Conservation (phyloP, 2,113 vertebrate genomes). For the Peromyscus polionotus region DNA sequence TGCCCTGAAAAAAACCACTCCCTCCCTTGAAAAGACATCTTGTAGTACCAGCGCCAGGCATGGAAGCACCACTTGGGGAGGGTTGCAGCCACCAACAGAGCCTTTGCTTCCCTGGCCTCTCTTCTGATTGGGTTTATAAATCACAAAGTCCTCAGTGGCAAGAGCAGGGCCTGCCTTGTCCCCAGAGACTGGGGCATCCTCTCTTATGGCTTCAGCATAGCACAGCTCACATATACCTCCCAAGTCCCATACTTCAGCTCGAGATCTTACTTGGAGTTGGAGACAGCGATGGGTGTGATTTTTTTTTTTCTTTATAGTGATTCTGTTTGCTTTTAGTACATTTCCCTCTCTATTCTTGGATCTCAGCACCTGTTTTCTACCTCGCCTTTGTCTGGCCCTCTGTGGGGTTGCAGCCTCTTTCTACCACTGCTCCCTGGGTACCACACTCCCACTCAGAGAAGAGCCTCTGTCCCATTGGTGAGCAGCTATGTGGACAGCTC, state of each 20-base stretch:
- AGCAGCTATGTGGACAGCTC: background rate
- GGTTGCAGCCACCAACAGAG: rapidly evolving
- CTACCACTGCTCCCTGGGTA: background rate
- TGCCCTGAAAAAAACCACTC: background rate
- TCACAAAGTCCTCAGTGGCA: background rate
- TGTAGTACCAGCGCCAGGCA: rapidly evolving
- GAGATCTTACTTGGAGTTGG: background rate
- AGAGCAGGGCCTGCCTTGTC: rapidly evolving
- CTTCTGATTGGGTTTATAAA: background rate
- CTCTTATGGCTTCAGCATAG: background rate
- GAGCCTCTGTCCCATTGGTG: background rate
- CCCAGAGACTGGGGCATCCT: background rate
- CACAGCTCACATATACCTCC: background rate
- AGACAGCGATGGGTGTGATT: background rate
- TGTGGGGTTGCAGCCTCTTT: background rate
- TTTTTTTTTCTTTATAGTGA: background rate
- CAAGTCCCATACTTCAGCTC: background rate
- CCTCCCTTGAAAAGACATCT: background rate
- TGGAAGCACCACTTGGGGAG: too few species aligned
- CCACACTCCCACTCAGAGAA: background rate
- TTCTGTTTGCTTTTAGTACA: slow-evolving; percentile 12
- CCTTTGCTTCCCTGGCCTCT: background rate
- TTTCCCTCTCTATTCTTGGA: background rate
- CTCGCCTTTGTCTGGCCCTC: background rate
- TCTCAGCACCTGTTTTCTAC: background rate